A percentile compares a stretch with the other conserved stretches of the same genome.
Conservation (phyloP, 1,140 invertebrate genomes). For the Popillia japonica region DNA sequence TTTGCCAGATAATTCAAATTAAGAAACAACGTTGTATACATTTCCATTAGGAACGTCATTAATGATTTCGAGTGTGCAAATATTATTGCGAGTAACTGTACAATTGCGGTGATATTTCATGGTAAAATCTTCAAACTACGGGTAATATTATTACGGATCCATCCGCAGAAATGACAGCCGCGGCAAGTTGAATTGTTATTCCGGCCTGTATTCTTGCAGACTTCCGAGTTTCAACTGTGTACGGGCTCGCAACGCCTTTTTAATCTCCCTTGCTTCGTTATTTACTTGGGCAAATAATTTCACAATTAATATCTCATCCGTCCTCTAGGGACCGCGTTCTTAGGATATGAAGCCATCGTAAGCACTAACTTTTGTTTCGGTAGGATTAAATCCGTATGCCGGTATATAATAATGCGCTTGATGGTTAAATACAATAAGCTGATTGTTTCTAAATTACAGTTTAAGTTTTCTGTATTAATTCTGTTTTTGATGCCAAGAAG, state of each 20-base stretch:
- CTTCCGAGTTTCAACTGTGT: slow-evolving; percentile 16
- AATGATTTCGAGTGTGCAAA: too few species aligned
- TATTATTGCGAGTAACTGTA: too few species aligned
- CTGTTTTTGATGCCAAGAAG: too few species aligned
- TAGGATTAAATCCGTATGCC: background rate
- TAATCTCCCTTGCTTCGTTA: slow-evolving; percentile 11
- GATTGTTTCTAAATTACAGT: slow-evolving; percentile 14
- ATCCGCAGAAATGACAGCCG: background rate
- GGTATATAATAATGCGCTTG: slow-evolving; percentile 17
- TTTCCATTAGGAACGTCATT: too few species aligned
- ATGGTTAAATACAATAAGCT: slow-evolving; percentile 6
- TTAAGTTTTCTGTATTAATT: background rate
- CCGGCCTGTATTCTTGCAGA: background rate
- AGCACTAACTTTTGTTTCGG: slow-evolving; percentile 24
- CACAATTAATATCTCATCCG: slow-evolving; percentile 6
- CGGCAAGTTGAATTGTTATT: slow-evolving; percentile 19
- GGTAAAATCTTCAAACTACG: background rate
- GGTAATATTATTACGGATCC: background rate
- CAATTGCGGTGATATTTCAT: background rate
- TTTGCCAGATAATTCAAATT: too few species aligned
- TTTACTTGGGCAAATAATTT: slow-evolving; percentile 9
- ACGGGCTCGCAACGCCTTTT: background rate
- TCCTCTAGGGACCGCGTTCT: background rate
- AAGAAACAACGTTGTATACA: too few species aligned
- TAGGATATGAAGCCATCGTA: background rate